Conservation (phyloP, 2,888 invertebrate genomes). For the Meiosimyza decipiens region DNA sequence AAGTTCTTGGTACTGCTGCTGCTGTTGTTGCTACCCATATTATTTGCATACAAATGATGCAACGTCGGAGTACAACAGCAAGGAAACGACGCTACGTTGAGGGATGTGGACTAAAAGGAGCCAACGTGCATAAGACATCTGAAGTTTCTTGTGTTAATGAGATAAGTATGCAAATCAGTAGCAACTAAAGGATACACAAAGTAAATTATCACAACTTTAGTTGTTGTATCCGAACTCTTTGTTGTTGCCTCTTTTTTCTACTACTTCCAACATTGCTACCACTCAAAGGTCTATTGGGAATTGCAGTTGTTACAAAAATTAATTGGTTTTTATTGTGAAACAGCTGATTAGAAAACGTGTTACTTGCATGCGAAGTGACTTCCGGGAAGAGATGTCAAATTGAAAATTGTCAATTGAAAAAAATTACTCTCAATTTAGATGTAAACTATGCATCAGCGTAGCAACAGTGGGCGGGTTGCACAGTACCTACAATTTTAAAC, state of each 20-base stretch:
- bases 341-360: constrained; percentile 13
- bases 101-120: background rate
- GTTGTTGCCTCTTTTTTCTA: constrained; percentile 6
- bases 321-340: constrained; percentile 27
- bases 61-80: constrained; percentile 16
- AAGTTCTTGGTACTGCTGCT: constrained; percentile 1
- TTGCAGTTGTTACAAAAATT: constrained; percentile 19
- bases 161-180: constrained; percentile 36
- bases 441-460: no score
- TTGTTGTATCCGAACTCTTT: constrained; percentile 4
- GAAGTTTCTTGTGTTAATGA: constrained; percentile 35
- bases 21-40: constrained; percentile 19
- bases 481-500: no score
- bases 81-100: background rate
- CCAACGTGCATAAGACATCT: constrained; percentile 16
- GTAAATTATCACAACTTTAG: constrained; percentile 21
- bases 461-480: no score
- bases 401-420: no score
- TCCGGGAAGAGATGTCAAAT: background rate
- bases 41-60: constrained; percentile 37
- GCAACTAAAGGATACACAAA: constrained; percentile 23
- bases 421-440: no score
- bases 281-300: background rate
- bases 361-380: background rate
- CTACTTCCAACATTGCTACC: background rate